Conservation (phyloP, 2,113 vertebrate species). For the Clarias magur region DNA sequence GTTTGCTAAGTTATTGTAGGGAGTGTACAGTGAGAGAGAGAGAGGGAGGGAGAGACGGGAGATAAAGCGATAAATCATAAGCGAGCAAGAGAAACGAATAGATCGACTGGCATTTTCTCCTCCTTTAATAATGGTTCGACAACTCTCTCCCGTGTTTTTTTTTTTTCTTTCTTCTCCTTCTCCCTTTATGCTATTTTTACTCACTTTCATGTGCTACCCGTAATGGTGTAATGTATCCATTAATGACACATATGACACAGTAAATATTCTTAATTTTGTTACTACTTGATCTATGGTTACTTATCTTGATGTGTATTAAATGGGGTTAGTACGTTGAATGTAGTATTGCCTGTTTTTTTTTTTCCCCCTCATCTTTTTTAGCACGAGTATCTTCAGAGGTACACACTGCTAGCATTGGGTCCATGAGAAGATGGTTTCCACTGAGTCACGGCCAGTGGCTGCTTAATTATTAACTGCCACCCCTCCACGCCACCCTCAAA, state of each 20-base stretch:
- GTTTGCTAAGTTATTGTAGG: conserved; percentile 59
- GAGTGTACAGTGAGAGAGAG: conserved; percentile 28
- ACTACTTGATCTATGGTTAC: not conserved
- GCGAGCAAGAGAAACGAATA: conserved; percentile 24
- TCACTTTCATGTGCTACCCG: conserved; percentile 14
- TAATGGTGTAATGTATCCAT: conserved; percentile 14
- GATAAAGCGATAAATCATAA: conserved; percentile 46
- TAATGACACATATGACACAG: conserved; percentile 23
- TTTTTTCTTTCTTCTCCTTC: no score
- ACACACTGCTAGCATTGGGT: conserved; percentile 22
- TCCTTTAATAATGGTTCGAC: conserved; percentile 34
- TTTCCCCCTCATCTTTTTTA: not conserved
- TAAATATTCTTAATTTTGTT: conserved; percentile 25
- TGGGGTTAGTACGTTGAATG: not conserved
- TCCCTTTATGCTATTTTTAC: conserved; percentile 11
- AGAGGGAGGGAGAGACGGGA: conserved; percentile 26
- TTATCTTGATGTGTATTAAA: conserved; percentile 29
- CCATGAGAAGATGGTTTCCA: conserved; percentile 48
- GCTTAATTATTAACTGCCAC: conserved; percentile 67
- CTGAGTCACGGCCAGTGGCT: conserved; percentile 53
- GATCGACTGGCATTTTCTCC: conserved; percentile 29
- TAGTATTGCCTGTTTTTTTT: not conserved
- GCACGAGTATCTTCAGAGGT: conserved; percentile 8
- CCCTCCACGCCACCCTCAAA: conserved; percentile 58
- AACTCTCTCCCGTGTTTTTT: not conserved